Conservation (phyloP, 2,797 vertebrate genomes). For the Bryconaethiops microstoma region DNA sequence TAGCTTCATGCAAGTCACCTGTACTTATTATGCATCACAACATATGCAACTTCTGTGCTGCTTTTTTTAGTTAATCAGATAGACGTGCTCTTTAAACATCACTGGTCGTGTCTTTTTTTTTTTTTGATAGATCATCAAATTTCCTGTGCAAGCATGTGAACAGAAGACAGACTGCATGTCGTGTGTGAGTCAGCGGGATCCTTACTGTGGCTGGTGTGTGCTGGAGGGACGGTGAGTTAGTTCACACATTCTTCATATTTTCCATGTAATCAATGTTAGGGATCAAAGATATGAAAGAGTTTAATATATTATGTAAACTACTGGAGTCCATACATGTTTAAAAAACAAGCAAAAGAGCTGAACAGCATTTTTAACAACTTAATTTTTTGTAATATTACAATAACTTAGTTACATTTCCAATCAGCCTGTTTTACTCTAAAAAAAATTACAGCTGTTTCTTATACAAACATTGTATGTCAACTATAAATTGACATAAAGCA, state of each 20-base stretch:
- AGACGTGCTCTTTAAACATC: slow-evolving; percentile 25
- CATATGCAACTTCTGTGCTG: too few species aligned
- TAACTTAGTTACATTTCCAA: too few species aligned
- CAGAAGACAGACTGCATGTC: slow-evolving; percentile 78
- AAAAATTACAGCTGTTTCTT: too few species aligned
- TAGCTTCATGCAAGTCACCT: neutral
- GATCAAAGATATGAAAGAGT: neutral
- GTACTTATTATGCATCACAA: neutral
- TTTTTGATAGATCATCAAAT: slow-evolving; percentile 80
- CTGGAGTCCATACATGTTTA: too few species aligned
- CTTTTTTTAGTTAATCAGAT: neutral
- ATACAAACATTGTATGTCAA: too few species aligned
- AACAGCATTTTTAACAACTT: too few species aligned
- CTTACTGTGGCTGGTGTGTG: slow-evolving; percentile 97
- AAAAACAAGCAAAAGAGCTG: too few species aligned
- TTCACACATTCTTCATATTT: neutral
- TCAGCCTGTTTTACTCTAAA: too few species aligned
- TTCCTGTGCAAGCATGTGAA: slow-evolving; percentile 88
- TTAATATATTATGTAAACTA: too few species aligned
- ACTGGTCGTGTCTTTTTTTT: slow-evolving; percentile 39
- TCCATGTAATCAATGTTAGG: neutral
- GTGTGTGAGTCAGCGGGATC: slow-evolving; percentile 83
- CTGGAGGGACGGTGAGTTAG: slow-evolving; percentile 82
- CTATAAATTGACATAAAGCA: neutral
- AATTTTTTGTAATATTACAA: too few species aligned